Conservation (phyloP, 2,888 invertebrate species). For the Acanthoscelides obtectus region DNA sequence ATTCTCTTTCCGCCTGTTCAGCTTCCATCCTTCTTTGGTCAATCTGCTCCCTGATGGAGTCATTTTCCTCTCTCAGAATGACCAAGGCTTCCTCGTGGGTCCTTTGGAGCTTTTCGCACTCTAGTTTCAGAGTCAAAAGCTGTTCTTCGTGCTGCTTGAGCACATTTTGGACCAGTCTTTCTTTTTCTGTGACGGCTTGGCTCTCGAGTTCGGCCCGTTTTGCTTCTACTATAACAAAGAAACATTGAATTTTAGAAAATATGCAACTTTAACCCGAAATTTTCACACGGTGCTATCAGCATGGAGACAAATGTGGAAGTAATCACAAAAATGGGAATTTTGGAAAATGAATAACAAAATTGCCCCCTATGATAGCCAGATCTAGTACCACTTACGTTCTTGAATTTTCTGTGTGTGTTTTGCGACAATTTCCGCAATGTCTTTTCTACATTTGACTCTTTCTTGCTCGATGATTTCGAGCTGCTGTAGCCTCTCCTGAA, state of each 20-base stretch:
- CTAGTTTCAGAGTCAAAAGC: conserved; percentile 34
- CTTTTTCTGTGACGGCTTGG: conserved; percentile 34
- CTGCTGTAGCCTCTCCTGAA: conserved; percentile 44
- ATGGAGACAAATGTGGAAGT: too few relatives aligned
- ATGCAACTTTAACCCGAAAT: too few relatives aligned
- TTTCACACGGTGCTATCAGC: too few relatives aligned
- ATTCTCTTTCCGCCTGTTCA: conserved; percentile 28
- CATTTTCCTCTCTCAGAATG: conserved; percentile 45
- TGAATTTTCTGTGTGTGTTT: conserved; percentile 35
- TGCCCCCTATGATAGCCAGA: too few relatives aligned
- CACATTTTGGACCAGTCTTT: conserved; percentile 28
- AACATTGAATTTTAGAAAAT: not conserved
- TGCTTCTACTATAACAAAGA: conserved; percentile 40
- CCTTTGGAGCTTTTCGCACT: conserved; percentile 41
- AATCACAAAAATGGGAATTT: too few relatives aligned
- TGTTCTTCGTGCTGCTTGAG: conserved; percentile 37
- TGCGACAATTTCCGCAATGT: conserved; percentile 37
- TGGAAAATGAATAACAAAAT: too few relatives aligned
- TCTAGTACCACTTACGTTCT: conserved; percentile 43
- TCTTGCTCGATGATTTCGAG: conserved; percentile 41
- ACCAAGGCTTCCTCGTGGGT: conserved; percentile 42
- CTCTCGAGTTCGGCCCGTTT: conserved; percentile 38
- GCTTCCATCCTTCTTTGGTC: conserved; percentile 38
- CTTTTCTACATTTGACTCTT: conserved; percentile 33
- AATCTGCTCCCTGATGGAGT: conserved; percentile 43